Percentiles rank a stretch among this genome's conserved stretches.
Evolutionary conservation across 2,888 invertebrate species (phyloP).

Genomic region (Pedicia rivosa): DNA sequence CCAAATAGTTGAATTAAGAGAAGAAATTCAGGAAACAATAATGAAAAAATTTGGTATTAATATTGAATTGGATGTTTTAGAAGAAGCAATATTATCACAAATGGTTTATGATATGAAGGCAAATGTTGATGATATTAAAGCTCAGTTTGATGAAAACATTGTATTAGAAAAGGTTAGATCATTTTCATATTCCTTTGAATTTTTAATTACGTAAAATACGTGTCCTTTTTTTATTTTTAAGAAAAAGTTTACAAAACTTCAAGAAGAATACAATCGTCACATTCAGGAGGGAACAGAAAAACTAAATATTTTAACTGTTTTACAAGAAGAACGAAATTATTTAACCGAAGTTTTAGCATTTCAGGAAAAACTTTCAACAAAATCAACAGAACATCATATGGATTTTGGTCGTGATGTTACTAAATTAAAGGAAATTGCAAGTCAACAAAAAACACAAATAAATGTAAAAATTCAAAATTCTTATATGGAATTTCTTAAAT

Average conservation of each 20-base stretch:
- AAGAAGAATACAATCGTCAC: constrained; percentile 29
- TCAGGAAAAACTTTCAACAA: constrained; percentile 19
- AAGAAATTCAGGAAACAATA: constrained; percentile 34
- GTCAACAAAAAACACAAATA: constrained; percentile 35
- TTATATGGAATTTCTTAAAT: not conserved
- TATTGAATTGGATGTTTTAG: constrained; percentile 36
- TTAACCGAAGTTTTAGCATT: constrained; percentile 28
- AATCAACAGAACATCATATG: not conserved
- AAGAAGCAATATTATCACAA: constrained; percentile 37
- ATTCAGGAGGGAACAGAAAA: constrained; percentile 38
- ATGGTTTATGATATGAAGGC: constrained; percentile 37
- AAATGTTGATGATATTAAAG: constrained; percentile 32
- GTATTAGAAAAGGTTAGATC: constrained; percentile 24
- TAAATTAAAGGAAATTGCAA: constrained; percentile 20
- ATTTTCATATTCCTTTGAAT: constrained; percentile 6
- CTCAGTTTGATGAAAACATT: constrained; percentile 31
- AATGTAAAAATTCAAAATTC: constrained; percentile 23
- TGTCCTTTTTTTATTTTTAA: constrained; percentile 17
- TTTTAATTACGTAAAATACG: constrained; percentile 3
- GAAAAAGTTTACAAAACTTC: constrained; percentile 22
- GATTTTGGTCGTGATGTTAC: constrained; percentile 18
- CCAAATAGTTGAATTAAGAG: constrained; percentile 38
- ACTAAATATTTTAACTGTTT: constrained; percentile 35
- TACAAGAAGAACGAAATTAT: constrained; percentile 36
- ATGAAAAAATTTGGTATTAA: constrained; percentile 38